Percentiles rank a stretch among this genome's conserved stretches.
Conservation (phyloP, 2,888 invertebrate genomes). For the Cantharis lateralis region DNA sequence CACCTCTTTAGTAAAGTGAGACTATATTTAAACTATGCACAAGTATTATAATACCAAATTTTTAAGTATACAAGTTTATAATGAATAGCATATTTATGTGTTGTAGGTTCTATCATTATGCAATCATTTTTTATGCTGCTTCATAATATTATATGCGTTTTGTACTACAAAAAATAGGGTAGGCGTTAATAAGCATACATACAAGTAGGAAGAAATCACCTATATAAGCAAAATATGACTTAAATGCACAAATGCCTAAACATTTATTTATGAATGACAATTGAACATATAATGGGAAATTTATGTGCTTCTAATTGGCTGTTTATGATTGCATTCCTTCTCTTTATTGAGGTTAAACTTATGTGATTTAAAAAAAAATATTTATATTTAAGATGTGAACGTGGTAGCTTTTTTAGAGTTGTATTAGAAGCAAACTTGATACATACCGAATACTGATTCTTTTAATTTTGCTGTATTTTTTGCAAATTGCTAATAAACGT, state of each 20-base stretch:
- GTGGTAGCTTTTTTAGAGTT: neutral
- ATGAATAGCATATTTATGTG: neutral
- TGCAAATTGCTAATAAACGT: neutral
- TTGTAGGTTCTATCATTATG: neutral
- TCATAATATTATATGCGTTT: neutral
- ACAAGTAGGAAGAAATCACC: neutral
- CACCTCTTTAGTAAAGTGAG: neutral
- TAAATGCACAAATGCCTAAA: neutral
- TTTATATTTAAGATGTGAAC: neutral
- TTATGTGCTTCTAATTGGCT: neutral
- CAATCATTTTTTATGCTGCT: neutral
- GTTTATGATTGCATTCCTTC: neutral
- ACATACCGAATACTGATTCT: neutral
- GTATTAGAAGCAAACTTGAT: neutral
- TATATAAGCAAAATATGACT: neutral
- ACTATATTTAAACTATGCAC: slow-evolving; percentile 8
- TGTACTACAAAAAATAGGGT: neutral
- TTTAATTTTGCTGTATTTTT: neutral
- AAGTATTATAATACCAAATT: slow-evolving; percentile 15
- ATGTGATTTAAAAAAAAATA: neutral
- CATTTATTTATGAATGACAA: neutral
- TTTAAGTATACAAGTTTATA: neutral
- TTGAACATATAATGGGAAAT: neutral
- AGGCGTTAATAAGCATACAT: neutral
- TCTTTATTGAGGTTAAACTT: neutral